These are phyloP conservation scores for Troides helena DNA, from an alignment of 2,888 invertebrate species.

Conservation along the genomic window DNA sequence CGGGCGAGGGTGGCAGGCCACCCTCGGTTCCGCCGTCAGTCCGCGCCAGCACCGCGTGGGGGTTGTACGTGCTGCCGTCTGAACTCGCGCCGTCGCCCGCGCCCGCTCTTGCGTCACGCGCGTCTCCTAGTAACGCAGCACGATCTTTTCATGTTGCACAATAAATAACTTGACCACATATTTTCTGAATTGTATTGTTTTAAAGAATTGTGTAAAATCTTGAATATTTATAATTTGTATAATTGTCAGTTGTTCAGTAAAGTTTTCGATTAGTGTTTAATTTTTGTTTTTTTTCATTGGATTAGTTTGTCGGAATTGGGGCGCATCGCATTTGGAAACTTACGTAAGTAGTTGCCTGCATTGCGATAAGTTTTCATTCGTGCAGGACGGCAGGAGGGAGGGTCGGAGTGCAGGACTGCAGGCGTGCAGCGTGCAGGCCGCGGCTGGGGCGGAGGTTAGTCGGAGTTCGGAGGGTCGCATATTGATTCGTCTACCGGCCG, in stretches of 20 bases:
- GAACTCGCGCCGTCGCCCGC: too few species aligned
- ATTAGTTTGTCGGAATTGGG: conserved; percentile 31
- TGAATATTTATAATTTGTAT: too few species aligned
- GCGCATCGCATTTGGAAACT: conserved; percentile 50
- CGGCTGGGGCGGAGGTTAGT: not conserved
- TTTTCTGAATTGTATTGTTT: too few species aligned
- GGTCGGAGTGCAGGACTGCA: too few species aligned
- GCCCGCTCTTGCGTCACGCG: not conserved
- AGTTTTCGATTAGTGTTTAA: conserved; percentile 3
- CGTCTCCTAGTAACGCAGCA: too few species aligned
- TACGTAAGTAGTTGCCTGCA: conserved; percentile 78
- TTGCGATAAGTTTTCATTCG: conserved; percentile 56
- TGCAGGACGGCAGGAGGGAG: too few species aligned
- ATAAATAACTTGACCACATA: too few species aligned
- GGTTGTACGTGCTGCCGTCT: not conserved
- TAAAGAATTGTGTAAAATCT: too few species aligned
- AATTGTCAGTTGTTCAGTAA: too few species aligned
- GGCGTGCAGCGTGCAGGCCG: too few species aligned
- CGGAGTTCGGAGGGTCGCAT: too few species aligned
- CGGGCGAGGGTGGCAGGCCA: not conserved
- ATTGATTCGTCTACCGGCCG: too few species aligned
- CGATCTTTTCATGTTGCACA: not conserved
- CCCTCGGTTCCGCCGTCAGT: not conserved
- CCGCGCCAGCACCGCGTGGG: not conserved
- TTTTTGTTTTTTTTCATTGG: conserved; percentile 27